phyloP scores from a whole-genome alignment of 2,797 vertebrate genomes.

The Diceros bicornis region DNA sequence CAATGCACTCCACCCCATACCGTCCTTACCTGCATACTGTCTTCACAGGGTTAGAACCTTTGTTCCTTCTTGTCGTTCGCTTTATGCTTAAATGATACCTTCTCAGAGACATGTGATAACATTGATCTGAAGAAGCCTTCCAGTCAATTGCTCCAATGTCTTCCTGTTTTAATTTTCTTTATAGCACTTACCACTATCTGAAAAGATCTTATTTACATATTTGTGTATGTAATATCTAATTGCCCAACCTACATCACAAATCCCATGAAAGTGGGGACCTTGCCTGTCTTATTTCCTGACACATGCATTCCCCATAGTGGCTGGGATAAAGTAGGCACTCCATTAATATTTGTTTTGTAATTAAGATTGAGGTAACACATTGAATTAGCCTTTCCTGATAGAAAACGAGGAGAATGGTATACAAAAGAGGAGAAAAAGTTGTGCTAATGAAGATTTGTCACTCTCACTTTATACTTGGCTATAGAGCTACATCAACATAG shows the following conservation, averaged over 20 bases:
- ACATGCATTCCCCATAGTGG: not conserved
- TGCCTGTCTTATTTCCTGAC: constrained; percentile 10
- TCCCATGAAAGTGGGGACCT: constrained; percentile 22
- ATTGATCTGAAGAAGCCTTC: not conserved
- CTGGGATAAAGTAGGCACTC: not conserved
- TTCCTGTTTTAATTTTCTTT: not conserved
- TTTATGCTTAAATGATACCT: not conserved
- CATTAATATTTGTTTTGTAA: not conserved
- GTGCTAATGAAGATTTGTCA: not conserved
- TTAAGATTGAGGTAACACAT: not conserved
- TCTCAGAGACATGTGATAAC: not conserved
- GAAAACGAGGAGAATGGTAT: not conserved
- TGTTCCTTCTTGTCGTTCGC: not conserved
- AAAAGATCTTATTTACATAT: not conserved
- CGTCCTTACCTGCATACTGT: not conserved
- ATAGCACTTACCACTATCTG: not conserved
- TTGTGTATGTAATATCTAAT: not conserved
- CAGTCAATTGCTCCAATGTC: not conserved
- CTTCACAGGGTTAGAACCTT: not conserved
- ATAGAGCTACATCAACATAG: not conserved
- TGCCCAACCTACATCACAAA: not conserved
- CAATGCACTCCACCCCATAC: not conserved
- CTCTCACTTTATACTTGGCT: not conserved
- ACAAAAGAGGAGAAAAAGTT: not conserved
- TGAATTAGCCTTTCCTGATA: not conserved